phyloP scores from a whole-genome alignment of 1,140 invertebrate genomes.

The Matsumurasca onukii region DNA sequence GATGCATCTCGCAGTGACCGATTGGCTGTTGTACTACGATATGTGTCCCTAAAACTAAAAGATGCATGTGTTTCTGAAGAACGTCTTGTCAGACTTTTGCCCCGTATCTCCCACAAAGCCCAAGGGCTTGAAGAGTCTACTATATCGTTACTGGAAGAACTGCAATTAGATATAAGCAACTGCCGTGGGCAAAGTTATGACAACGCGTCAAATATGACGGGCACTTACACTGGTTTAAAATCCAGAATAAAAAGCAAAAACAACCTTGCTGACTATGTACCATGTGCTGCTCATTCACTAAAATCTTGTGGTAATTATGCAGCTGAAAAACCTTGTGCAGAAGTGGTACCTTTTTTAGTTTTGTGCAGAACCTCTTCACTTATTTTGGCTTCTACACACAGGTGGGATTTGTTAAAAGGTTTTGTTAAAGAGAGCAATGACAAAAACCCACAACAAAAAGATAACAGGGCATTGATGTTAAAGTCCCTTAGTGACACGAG shows the following conservation, averaged over 20 bases:
- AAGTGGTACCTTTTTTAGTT: no score
- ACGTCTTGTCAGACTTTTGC: slow-evolving; percentile 1
- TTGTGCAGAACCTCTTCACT: slow-evolving; percentile 1
- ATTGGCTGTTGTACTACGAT: background rate
- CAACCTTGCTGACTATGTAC: no score
- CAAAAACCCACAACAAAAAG: background rate
- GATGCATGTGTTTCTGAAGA: background rate
- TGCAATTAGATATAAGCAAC: no score
- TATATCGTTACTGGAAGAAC: no score
- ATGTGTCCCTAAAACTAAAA: slow-evolving; percentile 5
- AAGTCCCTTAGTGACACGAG: no score
- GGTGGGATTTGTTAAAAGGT: background rate
- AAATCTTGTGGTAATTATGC: background rate
- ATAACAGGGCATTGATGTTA: background rate
- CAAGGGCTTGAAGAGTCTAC: no score
- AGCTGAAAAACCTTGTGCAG: slow-evolving; percentile 1
- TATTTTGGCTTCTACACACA: background rate
- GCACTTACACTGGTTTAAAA: no score
- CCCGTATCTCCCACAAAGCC: no score
- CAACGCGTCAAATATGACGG: no score
- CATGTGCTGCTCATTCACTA: no score
- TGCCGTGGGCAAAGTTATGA: no score
- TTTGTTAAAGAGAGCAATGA: background rate
- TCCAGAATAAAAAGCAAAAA: no score
- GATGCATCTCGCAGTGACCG: background rate